phyloP scores from a whole-genome alignment of 2,113 vertebrate genomes.

The Himantopus leucocephalus region DNA sequence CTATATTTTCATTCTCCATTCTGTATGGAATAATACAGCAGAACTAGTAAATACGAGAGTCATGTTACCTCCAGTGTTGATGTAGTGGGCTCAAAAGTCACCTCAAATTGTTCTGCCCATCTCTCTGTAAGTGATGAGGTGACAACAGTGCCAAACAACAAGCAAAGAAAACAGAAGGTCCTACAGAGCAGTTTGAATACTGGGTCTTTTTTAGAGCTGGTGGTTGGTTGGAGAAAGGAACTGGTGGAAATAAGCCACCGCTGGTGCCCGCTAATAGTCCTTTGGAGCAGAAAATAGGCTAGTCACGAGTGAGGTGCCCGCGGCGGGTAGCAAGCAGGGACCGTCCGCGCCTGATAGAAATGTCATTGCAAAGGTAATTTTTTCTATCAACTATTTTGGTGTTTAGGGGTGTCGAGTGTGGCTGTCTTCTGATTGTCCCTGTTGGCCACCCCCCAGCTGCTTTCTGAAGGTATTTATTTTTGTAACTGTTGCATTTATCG shows the following conservation, averaged over 20 bases:
- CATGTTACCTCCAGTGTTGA: neutral
- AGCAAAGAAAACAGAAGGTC: neutral
- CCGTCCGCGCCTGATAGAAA: neutral
- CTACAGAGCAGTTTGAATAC: neutral
- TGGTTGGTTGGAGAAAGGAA: neutral
- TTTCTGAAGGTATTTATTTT: conserved; percentile 71
- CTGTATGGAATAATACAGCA: neutral
- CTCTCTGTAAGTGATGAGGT: neutral
- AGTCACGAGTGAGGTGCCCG: neutral
- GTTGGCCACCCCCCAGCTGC: conserved; percentile 40
- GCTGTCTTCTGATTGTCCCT: neutral
- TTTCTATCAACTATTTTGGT: neutral
- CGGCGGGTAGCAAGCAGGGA: neutral
- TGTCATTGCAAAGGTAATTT: neutral
- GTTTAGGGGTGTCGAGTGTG: neutral
- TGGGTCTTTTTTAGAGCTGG: neutral
- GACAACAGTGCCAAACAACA: neutral
- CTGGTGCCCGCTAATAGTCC: neutral
- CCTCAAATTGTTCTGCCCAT: neutral
- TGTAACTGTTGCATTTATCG: conserved; percentile 68
- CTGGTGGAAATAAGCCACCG: neutral
- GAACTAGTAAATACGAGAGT: neutral
- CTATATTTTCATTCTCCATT: neutral
- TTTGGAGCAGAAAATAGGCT: neutral
- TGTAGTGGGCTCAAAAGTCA: neutral